A percentile compares a stretch with the other conserved stretches of the same genome.
phyloP scores from a whole-genome alignment of 1,140 invertebrate genomes.

The Leptopilina boulardi region DNA sequence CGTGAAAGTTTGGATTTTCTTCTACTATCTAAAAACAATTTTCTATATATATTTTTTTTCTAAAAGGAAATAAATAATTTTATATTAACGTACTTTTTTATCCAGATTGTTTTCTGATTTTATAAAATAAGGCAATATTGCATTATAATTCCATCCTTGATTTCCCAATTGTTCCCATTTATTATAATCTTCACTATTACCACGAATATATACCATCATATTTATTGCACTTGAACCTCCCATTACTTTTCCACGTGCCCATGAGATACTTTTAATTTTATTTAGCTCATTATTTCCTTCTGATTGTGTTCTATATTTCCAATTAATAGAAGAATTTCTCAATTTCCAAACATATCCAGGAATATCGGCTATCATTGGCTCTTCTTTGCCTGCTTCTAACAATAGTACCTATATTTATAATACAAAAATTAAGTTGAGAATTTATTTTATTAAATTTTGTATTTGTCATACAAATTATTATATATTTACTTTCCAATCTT shows the following conservation, averaged over 20 bases:
- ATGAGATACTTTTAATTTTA: not conserved
- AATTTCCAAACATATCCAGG: constrained; percentile 49
- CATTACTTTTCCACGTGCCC: constrained; percentile 65
- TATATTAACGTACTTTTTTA: not conserved
- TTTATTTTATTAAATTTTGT: not conserved
- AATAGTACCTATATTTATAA: constrained; percentile 64
- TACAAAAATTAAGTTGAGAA: not conserved
- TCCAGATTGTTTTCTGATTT: constrained; percentile 81
- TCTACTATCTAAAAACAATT: constrained; percentile 52
- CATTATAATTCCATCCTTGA: constrained; percentile 88
- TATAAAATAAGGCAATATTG: constrained; percentile 86
- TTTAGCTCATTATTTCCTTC: not conserved
- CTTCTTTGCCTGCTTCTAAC: constrained; percentile 74
- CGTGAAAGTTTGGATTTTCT: constrained; percentile 75
- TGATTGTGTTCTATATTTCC: not conserved
- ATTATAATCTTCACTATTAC: constrained; percentile 82
- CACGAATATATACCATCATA: constrained; percentile 84
- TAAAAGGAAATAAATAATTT: no score
- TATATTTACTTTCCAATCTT: constrained; percentile 4
- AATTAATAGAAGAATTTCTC: not conserved
- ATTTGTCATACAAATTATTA: not conserved
- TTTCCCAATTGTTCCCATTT: constrained; percentile 84
- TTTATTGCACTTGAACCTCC: constrained; percentile 84
- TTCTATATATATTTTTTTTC: not conserved
- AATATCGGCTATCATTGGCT: constrained; percentile 53